A percentile compares a stretch with the other conserved stretches of the same genome.
These are phyloP conservation scores for Neopipo cinnamomea DNA, from an alignment of 2,113 vertebrate genomes.

Conservation along the genomic window DNA sequence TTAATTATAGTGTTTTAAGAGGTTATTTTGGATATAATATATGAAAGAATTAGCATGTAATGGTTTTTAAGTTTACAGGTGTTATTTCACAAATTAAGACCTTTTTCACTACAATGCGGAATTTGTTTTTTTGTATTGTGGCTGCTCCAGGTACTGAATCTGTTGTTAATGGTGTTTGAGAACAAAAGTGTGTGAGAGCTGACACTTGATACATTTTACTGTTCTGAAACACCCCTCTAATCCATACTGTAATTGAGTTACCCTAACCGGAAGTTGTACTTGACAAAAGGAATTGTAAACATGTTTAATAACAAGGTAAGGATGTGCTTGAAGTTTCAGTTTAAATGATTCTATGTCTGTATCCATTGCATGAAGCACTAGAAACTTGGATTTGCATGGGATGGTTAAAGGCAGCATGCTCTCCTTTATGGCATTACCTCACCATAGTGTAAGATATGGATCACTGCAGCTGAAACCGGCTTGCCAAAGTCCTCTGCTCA, in stretches of 20 bases:
- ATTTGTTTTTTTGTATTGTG: not conserved
- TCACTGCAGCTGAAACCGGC: not conserved
- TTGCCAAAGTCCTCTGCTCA: not conserved
- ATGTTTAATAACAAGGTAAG: not conserved
- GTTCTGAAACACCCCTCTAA: not conserved
- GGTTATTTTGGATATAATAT: not conserved
- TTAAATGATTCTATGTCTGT: not conserved
- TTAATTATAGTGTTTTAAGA: not conserved
- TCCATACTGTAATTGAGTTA: not conserved
- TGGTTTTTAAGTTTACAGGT: not conserved
- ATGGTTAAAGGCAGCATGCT: not conserved
- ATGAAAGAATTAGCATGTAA: not conserved
- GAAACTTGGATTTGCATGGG: not conserved
- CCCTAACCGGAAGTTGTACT: not conserved
- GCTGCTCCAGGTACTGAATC: not conserved
- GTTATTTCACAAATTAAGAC: not conserved
- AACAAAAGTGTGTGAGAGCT: not conserved
- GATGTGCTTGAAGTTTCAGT: not conserved
- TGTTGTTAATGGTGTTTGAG: not conserved
- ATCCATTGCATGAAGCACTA: not conserved
- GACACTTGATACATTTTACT: not conserved
- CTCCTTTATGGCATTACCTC: not conserved
- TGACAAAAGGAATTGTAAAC: not conserved
- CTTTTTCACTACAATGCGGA: not conserved
- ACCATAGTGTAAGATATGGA: not conserved